phyloP scores from a whole-genome alignment of 2,888 invertebrate genomes.

The Diarsia mendica region DNA sequence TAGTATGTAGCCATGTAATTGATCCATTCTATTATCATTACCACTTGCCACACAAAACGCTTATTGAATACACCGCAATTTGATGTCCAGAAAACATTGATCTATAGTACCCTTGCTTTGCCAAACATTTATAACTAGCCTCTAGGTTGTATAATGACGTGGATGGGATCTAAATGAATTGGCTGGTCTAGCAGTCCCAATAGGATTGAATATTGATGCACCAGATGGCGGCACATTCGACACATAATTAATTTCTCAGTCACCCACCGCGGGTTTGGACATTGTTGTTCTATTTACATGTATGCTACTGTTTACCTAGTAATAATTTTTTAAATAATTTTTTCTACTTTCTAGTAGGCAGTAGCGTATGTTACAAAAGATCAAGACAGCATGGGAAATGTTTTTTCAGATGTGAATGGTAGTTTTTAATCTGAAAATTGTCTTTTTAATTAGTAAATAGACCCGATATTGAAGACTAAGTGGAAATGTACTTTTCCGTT shows the following conservation, averaged over 20 bases:
- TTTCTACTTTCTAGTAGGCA: too few relatives aligned
- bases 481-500: too few relatives aligned
- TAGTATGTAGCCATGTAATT: constrained; percentile 50
- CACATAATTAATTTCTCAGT: constrained; percentile 88
- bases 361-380: neutral
- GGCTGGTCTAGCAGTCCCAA: constrained; percentile 78
- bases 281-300: constrained; percentile 62
- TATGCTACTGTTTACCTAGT: constrained; percentile 18
- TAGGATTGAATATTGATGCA: constrained; percentile 88
- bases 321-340: too few relatives aligned
- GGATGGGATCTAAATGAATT: constrained; percentile 68
- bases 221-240: constrained; percentile 86
- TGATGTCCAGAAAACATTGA: constrained; percentile 55
- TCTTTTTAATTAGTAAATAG: neutral
- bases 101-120: constrained; percentile 45
- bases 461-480: too few relatives aligned
- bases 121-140: constrained; percentile 37
- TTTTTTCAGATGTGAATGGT: neutral
- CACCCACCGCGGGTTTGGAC: constrained; percentile 72
- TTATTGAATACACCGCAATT: constrained; percentile 64
- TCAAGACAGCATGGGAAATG: neutral
- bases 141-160: constrained; percentile 64
- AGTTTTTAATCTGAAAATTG: neutral
- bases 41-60: constrained; percentile 61
- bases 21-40: constrained; percentile 59